Evolutionary conservation across 2,888 invertebrate genomes (phyloP), one percentile per base, ranked within the genome.

Genomic region (Eumacrocentrus americanus): DNA sequence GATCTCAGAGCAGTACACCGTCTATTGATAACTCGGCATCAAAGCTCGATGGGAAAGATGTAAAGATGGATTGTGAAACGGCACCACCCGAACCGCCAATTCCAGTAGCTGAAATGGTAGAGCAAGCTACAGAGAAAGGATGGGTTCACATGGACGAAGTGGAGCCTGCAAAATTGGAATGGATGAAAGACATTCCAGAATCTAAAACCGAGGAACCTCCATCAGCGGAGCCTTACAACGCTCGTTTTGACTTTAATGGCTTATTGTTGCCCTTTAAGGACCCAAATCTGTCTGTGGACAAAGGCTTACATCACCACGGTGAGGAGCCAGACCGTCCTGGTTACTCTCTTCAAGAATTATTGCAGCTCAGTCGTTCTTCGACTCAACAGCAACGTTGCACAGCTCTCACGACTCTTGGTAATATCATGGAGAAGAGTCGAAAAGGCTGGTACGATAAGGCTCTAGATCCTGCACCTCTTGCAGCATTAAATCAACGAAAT

Each of bases 281-380:
- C 44, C 87, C 88, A 47, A 84, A 81, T 63, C 82, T 81, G 64
- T 86, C 84, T 52, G 72, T 84, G 59, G 83, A 84, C 0, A 86
- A 88, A 70, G 89, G 88, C 38, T 83, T 98, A 12, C 95, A 94
- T 80, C 92, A 97, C 79, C 98, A 98, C 81, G 96, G 96, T 0
- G 91, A 94, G 67, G 97, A 98, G 78, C 91, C 95, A 5, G 91
- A 90, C 63, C 84, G 94, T 62, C 92, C 97, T 1, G 97, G 97
- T 0, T 98, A 97, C 79, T 89, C 94, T 0, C 79, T 98, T 9
- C 91, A 91, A 67, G 98, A 98, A 81, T 80, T 97, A 0, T 89
- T 96, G 70, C 89, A 91, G 64, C 81, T 97, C 1, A 88, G 90
- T 62, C 85, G 88, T 56, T 91, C 92, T 1, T 85, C 89, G 42